phyloP scores from a whole-genome alignment of 1,140 invertebrate species.

The Vanessa tameamea region DNA sequence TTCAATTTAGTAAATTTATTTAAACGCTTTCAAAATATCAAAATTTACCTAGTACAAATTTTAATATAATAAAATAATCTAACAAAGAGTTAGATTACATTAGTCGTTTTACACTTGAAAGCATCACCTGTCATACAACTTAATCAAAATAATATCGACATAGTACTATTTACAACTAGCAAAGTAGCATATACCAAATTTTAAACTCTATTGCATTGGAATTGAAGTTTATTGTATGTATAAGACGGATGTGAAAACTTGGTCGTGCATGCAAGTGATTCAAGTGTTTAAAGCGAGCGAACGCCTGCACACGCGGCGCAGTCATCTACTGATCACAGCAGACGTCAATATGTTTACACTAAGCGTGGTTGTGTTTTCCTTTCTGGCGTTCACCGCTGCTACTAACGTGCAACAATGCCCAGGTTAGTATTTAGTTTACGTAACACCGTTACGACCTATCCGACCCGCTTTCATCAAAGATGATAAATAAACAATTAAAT shows the following conservation, averaged over 20 bases:
- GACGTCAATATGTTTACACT: constrained; percentile 31
- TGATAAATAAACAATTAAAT: no score
- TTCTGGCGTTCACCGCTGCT: constrained; percentile 27
- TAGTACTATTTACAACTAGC: background rate
- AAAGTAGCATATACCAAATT: background rate
- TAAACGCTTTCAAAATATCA: no score
- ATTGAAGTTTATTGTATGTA: background rate
- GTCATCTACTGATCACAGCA: constrained; percentile 15
- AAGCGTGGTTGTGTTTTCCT: constrained; percentile 32
- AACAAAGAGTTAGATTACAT: no score
- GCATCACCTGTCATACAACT: no score
- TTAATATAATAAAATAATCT: no score
- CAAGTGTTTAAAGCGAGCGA: constrained; percentile 32
- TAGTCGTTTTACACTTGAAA: no score
- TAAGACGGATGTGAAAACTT: background rate
- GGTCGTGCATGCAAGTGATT: no score
- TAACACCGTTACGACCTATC: constrained; percentile 22
- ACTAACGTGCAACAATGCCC: constrained; percentile 38
- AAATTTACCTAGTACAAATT: no score
- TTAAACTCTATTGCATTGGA: background rate
- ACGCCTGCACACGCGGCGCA: constrained; percentile 18
- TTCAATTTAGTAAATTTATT: no score
- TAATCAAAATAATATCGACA: background rate
- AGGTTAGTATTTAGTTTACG: constrained; percentile 36
- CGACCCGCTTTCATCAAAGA: background rate